Percentiles rank a stretch among this genome's conserved stretches.
phyloP scores from a whole-genome alignment of 2,113 vertebrate genomes.

The Corythoichthys intestinalis region DNA sequence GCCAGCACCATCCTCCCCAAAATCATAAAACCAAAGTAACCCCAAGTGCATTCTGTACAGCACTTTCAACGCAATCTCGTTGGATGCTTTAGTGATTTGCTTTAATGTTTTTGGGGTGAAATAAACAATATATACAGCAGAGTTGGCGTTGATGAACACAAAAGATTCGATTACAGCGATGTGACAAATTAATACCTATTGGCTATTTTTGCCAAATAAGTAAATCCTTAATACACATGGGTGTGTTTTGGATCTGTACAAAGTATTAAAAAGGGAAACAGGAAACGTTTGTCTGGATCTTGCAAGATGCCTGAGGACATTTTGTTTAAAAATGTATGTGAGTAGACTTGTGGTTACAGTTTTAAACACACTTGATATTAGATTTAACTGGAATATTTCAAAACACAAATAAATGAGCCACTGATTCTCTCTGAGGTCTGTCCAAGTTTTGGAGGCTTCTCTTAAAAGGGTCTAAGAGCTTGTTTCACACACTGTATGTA shows the following conservation, averaged over 20 bases:
- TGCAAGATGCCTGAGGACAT: background rate
- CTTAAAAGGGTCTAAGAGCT: background rate
- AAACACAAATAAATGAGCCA: background rate
- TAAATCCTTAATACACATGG: background rate
- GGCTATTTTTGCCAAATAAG: background rate
- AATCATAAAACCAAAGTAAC: no score
- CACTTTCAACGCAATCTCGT: no score
- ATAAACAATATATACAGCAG: background rate
- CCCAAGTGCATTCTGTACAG: no score
- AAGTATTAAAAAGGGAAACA: background rate
- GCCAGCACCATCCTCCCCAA: no score
- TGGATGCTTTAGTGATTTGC: no score
- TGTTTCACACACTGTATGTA: conserved; percentile 12
- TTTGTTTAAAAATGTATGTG: no score
- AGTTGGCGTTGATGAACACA: background rate
- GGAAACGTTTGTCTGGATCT: background rate
- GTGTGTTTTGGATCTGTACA: background rate
- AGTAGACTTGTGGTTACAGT: background rate
- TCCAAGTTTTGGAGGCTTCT: background rate
- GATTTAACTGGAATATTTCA: background rate
- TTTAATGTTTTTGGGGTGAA: background rate
- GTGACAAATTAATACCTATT: background rate
- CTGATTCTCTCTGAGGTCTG: background rate
- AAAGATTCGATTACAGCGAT: background rate
- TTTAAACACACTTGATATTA: background rate